These are phyloP conservation scores for Ceratina australensis DNA, from an alignment of 1,140 invertebrate species.

Conservation along the genomic window DNA sequence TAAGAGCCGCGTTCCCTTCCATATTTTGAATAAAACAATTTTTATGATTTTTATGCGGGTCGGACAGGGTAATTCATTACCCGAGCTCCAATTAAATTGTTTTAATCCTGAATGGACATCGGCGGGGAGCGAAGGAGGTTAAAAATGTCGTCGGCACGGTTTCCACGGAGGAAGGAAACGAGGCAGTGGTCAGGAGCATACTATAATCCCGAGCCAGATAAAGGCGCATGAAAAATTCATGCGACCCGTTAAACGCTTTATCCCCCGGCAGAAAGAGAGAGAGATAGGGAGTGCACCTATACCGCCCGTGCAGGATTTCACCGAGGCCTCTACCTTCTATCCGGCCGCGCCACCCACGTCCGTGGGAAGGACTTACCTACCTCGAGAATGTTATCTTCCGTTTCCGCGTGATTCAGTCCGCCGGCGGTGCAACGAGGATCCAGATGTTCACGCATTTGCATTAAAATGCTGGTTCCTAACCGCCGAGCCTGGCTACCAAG, in stretches of 20 bases:
- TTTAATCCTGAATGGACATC: neutral
- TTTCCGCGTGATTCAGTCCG: constrained; percentile 41
- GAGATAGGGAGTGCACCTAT: neutral
- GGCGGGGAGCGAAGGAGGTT: neutral
- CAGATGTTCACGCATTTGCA: constrained; percentile 57
- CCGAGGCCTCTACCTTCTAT: neutral
- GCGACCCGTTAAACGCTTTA: constrained; percentile 24
- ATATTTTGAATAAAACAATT: too few species aligned
- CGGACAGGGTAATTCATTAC: too few species aligned
- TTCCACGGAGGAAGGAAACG: neutral
- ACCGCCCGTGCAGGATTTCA: constrained; percentile 8
- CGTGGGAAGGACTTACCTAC: constrained; percentile 49
- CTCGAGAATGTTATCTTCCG: constrained; percentile 49
- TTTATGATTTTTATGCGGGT: too few species aligned
- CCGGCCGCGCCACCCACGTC: too few species aligned
- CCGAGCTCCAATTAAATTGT: constrained; percentile 7
- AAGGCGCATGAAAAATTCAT: constrained; percentile 43
- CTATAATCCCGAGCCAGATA: constrained; percentile 9
- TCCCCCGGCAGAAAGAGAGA: neutral
- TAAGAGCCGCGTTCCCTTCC: too few species aligned
- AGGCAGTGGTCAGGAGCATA: constrained; percentile 20
- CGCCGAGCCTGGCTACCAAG: constrained; percentile 16
- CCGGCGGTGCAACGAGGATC: constrained; percentile 21
- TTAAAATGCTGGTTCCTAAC: constrained; percentile 53
- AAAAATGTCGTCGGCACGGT: neutral